Evolutionary conservation across 2,888 invertebrate species (phyloP).

Genomic region (Kuschelorhynchus macadamiae): DNA sequence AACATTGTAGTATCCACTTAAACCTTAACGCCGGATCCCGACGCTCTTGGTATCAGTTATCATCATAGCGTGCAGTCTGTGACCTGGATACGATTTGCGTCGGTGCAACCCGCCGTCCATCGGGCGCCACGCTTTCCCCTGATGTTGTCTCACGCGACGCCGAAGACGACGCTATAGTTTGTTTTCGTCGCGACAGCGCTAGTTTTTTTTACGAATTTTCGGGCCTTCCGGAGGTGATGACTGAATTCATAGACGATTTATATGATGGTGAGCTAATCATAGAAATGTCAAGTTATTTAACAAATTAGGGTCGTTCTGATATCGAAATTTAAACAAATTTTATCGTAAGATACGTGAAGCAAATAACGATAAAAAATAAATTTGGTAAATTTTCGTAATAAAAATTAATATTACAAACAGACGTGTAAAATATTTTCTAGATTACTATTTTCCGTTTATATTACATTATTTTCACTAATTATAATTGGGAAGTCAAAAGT

Average conservation of each 20-base stretch:
- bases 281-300: no score
- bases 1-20: constrained; percentile 18
- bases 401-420: no score
- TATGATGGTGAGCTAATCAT: constrained; percentile 10
- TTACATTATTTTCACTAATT: no score
- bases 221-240: neutral
- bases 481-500: no score
- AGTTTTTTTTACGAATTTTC: neutral
- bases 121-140: constrained; percentile 49
- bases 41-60: constrained; percentile 42
- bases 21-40: constrained; percentile 24
- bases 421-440: no score
- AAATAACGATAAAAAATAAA: no score
- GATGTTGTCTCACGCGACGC: constrained; percentile 35
- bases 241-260: neutral
- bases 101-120: constrained; percentile 43
- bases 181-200: constrained; percentile 15
- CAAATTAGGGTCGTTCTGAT: no score
- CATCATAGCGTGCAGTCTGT: constrained; percentile 44
- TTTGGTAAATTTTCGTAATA: no score
- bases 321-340: no score
- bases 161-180: constrained; percentile 20
- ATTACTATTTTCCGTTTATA: no score
- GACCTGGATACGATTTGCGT: constrained; percentile 49
- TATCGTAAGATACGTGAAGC: no score